Conservation (phyloP, 1,140 invertebrate genomes). For the Neodiprion lecontei region DNA sequence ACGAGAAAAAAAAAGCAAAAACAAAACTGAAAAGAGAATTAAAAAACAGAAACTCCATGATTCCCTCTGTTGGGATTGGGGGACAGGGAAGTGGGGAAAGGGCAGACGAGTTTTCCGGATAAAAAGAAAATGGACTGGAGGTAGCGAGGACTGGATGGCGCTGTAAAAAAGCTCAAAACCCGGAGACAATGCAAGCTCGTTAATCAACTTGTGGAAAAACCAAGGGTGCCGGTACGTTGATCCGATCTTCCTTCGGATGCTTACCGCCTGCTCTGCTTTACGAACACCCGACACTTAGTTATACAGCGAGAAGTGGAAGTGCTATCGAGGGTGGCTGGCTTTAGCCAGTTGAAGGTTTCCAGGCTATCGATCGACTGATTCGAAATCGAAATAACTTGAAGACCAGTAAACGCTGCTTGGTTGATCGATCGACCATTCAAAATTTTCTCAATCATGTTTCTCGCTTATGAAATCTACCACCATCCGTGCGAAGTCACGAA, state of each 20-base stretch:
- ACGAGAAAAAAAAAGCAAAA: not conserved
- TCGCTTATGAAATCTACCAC: too few relatives aligned
- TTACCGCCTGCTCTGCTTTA: not conserved
- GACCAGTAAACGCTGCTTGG: too few relatives aligned
- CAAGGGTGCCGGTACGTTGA: not conserved
- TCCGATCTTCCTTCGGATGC: not conserved
- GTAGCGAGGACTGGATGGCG: not conserved
- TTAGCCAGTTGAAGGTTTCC: too few relatives aligned
- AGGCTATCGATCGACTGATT: too few relatives aligned
- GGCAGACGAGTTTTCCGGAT: constrained; percentile 1
- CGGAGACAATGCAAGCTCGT: constrained; percentile 22
- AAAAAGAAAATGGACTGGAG: not conserved
- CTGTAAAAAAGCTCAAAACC: constrained; percentile 24
- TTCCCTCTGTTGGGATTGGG: constrained; percentile 35
- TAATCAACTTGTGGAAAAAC: constrained; percentile 22
- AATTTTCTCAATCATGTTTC: too few relatives aligned
- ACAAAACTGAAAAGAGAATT: constrained; percentile 1
- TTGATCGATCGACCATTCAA: too few relatives aligned
- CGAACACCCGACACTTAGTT: too few relatives aligned
- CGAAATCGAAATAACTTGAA: too few relatives aligned
- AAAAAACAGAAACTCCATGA: constrained; percentile 19
- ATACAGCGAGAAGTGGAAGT: too few relatives aligned
- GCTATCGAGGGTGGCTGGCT: too few relatives aligned
- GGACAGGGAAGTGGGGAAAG: constrained; percentile 5
- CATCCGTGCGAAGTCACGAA: too few relatives aligned